A percentile compares a stretch with the other conserved stretches of the same genome.
Conservation (phyloP, 2,797 vertebrate species). For the Lophotriccus pileatus region DNA sequence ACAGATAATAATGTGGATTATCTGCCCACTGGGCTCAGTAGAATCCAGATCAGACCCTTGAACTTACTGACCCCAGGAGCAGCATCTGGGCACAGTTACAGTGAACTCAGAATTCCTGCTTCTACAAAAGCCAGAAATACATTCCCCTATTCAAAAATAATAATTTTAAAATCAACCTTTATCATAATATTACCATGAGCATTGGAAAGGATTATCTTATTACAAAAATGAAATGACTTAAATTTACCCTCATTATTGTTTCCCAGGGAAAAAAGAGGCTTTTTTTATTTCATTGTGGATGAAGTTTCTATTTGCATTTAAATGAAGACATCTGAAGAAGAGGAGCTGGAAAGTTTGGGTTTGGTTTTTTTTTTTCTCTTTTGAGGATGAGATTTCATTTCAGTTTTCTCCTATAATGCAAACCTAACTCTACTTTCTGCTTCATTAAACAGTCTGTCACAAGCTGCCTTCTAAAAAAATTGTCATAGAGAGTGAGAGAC, state of each 20-base stretch:
- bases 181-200: not conserved
- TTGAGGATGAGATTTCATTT: constrained; percentile 41
- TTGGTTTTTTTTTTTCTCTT: not conserved
- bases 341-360: not conserved
- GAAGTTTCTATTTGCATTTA: constrained; percentile 68
- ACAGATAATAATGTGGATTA: not conserved
- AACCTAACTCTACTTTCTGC: constrained; percentile 2
- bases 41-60: not conserved
- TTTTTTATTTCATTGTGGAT: constrained; percentile 31
- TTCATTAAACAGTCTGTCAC: constrained; percentile 15
- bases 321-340: constrained; percentile 63
- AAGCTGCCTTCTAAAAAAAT: constrained; percentile 1
- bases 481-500: not conserved
- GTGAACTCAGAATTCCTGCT: not conserved
- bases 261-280: not conserved
- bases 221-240: constrained; percentile 33
- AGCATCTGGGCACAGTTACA: not conserved
- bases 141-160: constrained; percentile 28
- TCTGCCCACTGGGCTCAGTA: not conserved
- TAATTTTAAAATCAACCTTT: constrained; percentile 52
- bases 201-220: constrained; percentile 30
- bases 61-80: not conserved
- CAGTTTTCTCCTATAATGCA: not conserved
- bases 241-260: constrained; percentile 48
- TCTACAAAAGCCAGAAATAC: not conserved